Percentiles rank a stretch among this genome's conserved stretches.
phyloP scores from a whole-genome alignment of 2,797 vertebrate species.

The Delichon dasypus region DNA sequence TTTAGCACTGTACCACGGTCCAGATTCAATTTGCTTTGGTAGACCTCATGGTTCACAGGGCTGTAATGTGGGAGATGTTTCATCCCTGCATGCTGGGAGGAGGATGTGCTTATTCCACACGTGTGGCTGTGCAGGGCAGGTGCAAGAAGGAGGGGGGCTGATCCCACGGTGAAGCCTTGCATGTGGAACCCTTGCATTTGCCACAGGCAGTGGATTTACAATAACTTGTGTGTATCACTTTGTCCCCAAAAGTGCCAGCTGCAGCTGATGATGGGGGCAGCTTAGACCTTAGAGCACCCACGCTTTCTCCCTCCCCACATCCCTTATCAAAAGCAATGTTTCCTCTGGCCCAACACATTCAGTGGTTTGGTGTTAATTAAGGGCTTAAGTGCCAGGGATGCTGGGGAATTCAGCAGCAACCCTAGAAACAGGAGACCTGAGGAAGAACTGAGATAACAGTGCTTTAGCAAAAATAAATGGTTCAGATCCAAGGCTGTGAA shows the following conservation, averaged over 20 bases:
- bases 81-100: not conserved
- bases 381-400: not conserved
- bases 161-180: not conserved
- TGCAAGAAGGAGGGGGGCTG: not conserved
- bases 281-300: not conserved
- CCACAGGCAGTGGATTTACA: not conserved
- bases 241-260: not conserved
- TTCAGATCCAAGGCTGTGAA: not conserved
- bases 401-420: not conserved
- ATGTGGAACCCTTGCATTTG: not conserved
- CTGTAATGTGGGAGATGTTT: not conserved
- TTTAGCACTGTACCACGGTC: not conserved
- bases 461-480: not conserved
- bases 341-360: accelerated
- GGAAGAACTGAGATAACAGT: not conserved
- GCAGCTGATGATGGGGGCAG: not conserved
- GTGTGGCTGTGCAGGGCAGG: not conserved
- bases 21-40: accelerated
- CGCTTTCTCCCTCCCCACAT: not conserved
- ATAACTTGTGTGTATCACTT: not conserved
- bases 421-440: not conserved
- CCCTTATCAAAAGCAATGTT: not conserved
- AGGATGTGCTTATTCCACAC: accelerated
- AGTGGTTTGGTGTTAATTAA: not conserved
- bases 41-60: not conserved